Percentiles rank a stretch among this genome's conserved stretches.
phyloP scores from a whole-genome alignment of 2,797 vertebrate genomes.

The Huso huso region DNA sequence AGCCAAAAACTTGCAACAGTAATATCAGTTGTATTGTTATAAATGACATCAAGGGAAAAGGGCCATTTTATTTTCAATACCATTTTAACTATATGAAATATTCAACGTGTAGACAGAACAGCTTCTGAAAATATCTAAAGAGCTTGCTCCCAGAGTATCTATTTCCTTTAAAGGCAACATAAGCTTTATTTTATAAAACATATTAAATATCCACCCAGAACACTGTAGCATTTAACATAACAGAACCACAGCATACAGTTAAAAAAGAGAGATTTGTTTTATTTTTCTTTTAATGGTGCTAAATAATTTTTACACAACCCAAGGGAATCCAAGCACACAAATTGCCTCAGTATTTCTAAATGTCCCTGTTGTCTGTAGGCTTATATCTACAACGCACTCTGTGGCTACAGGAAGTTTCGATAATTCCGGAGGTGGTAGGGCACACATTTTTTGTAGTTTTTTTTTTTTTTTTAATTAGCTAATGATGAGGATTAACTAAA shows the following conservation, averaged over 20 bases:
- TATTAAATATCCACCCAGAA: constrained; percentile 20
- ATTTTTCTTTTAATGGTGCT: constrained; percentile 10
- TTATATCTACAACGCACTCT: not conserved
- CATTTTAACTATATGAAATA: constrained; percentile 15
- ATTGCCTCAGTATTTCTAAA: constrained; percentile 33
- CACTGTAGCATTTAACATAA: no score
- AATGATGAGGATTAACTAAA: constrained; percentile 2
- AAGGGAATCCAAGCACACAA: constrained; percentile 23
- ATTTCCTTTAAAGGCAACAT: constrained; percentile 19
- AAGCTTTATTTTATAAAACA: constrained; percentile 6
- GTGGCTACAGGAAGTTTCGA: constrained; percentile 18
- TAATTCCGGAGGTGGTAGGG: constrained; percentile 1
- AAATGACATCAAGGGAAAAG: not conserved
- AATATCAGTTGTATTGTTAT: not conserved
- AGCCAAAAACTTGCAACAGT: not conserved
- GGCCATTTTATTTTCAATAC: not conserved
- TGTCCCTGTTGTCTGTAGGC: constrained; percentile 16
- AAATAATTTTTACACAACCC: constrained; percentile 28
- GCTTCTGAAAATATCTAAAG: constrained; percentile 22
- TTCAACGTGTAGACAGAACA: constrained; percentile 25
- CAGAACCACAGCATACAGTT: constrained; percentile 31
- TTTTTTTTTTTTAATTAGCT: not conserved
- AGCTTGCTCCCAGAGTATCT: not conserved
- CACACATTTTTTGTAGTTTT: not conserved
- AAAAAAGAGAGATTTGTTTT: constrained; percentile 26